Conservation (phyloP, 1,140 invertebrate species). For the Calliopsis andreniformis region DNA sequence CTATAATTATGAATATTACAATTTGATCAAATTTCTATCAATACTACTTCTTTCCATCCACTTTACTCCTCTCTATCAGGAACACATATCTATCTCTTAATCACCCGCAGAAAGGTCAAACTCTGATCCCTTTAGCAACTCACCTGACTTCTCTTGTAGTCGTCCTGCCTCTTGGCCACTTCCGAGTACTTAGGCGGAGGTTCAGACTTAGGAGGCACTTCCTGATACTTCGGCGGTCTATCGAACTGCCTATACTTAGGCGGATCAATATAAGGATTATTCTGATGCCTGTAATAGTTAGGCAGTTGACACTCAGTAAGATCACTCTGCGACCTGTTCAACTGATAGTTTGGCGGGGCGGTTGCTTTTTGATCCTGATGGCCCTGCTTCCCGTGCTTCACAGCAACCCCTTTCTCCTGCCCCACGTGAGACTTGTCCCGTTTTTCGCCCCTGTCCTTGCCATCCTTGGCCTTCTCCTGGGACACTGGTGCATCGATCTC, state of each 20-base stretch:
- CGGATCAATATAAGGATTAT: conserved; percentile 68
- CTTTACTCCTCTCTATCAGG: too few species aligned
- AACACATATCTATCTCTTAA: too few species aligned
- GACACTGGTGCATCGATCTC: conserved; percentile 72
- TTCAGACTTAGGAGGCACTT: conserved; percentile 69
- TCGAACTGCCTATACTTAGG: conserved; percentile 76
- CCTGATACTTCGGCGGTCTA: conserved; percentile 76
- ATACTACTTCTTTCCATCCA: too few species aligned
- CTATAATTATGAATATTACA: too few species aligned
- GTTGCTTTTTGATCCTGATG: conserved; percentile 52
- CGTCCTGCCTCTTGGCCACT: conserved; percentile 70
- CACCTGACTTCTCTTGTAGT: conserved; percentile 71
- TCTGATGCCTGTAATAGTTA: conserved; percentile 61
- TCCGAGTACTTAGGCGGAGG: conserved; percentile 77
- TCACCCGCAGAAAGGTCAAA: too few species aligned
- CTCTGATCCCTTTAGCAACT: too few species aligned
- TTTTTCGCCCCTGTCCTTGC: conserved; percentile 69
- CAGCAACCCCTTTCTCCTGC: conserved; percentile 40
- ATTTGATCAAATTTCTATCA: too few species aligned
- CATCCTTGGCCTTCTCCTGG: conserved; percentile 68
- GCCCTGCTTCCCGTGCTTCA: conserved; percentile 65
- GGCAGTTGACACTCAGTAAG: conserved; percentile 63
- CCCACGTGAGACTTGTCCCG: conserved; percentile 61
- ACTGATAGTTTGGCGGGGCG: conserved; percentile 49
- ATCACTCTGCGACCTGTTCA: conserved; percentile 65